Evolutionary conservation across 2,888 invertebrate genomes (phyloP).

Genomic region (Drosophila melanocephala): DNA sequence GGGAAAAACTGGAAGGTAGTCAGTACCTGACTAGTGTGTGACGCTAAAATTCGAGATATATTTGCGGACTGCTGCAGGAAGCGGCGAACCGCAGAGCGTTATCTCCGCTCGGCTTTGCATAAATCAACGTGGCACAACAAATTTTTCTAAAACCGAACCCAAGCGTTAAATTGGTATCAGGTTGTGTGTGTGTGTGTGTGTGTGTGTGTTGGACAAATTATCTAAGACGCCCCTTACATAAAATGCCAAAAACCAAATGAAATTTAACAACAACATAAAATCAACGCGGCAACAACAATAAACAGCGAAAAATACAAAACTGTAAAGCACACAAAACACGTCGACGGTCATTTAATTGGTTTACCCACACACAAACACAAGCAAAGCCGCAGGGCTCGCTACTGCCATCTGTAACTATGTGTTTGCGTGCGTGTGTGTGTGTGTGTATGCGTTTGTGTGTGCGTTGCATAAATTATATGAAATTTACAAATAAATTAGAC

Average conservation of each 20-base stretch:
- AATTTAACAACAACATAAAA: slow-evolving; percentile 45
- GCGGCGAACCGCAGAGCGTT: slow-evolving; percentile 64
- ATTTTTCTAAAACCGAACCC: slow-evolving; percentile 62
- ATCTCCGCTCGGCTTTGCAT: slow-evolving; percentile 72
- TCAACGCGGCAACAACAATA: slow-evolving; percentile 36
- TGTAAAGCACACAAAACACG: slow-evolving; percentile 67
- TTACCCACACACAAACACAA: slow-evolving; percentile 45
- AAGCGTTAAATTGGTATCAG: slow-evolving; percentile 73
- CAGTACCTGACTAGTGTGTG: slow-evolving; percentile 1
- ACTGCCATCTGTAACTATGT: slow-evolving; percentile 18
- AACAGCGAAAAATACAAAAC: slow-evolving; percentile 54
- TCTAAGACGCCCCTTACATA: slow-evolving; percentile 53
- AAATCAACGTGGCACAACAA: slow-evolving; percentile 65
- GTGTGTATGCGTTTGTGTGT: slow-evolving; percentile 31
- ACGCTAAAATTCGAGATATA: slow-evolving; percentile 9
- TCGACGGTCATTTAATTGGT: slow-evolving; percentile 72
- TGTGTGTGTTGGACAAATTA: slow-evolving; percentile 53
- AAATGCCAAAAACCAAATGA: slow-evolving; percentile 69
- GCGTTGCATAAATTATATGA: slow-evolving; percentile 63
- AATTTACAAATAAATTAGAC: slow-evolving; percentile 75
- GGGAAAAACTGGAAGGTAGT: slow-evolving; percentile 17
- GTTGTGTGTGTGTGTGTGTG: slow-evolving; percentile 29
- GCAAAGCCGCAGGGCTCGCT: slow-evolving; percentile 31
- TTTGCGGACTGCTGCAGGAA: slow-evolving; percentile 30
- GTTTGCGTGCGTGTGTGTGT: slow-evolving; percentile 8